Evolutionary conservation across 30 jellyfish, hydroid and myxozoan genomes (phyloP).

Genomic region (Pelagia noctiluca): DNA sequence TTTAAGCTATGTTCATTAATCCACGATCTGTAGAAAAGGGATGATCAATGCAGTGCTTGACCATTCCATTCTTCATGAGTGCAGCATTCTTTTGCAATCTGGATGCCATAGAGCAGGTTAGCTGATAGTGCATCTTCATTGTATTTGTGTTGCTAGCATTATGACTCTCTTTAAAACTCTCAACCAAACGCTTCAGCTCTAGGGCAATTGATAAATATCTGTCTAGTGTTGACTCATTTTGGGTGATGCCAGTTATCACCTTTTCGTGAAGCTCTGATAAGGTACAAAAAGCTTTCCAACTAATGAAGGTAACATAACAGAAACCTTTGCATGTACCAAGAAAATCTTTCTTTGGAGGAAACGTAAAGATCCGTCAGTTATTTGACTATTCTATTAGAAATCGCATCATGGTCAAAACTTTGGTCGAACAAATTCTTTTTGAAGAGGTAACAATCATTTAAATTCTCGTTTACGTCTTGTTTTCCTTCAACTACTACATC

Average conservation of each 20-base stretch:
- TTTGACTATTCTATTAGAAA: too few species aligned
- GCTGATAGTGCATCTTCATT: conserved; percentile 5
- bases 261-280: conserved; percentile 40
- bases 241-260: conserved; percentile 28
- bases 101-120: background rate
- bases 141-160: too few species aligned
- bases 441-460: background rate
- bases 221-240: conserved; percentile 10
- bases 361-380: too few species aligned
- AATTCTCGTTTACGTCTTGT: background rate
- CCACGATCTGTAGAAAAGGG: background rate
- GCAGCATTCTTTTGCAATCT: background rate
- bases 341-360: too few species aligned
- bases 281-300: conserved; percentile 14
- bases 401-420: too few species aligned
- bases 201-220: conserved; percentile 15
- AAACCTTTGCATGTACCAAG: conserved; percentile 1
- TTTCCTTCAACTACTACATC: background rate
- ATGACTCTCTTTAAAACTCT: background rate
- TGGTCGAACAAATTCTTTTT: background rate
- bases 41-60: background rate
- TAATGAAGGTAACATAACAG: conserved; percentile 14
- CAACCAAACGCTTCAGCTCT: conserved; percentile 3
- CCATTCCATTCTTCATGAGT: background rate
- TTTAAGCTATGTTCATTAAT: conserved; percentile 26